phyloP scores from a whole-genome alignment of 2,797 vertebrate genomes.

The Choloepus didactylus region DNA sequence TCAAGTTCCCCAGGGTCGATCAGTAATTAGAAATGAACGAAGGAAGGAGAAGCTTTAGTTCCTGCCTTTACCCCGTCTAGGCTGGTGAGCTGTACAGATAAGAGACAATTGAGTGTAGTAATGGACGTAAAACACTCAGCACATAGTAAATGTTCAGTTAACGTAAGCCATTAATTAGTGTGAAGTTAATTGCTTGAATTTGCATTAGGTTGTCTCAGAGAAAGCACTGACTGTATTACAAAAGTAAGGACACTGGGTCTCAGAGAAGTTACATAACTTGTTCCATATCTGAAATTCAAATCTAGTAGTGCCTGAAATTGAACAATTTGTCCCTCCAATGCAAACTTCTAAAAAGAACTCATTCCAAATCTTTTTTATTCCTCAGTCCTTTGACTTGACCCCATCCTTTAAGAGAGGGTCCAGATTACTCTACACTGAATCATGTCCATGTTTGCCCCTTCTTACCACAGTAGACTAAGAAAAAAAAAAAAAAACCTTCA shows the following conservation, averaged over 20 bases:
- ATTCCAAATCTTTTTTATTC: not conserved
- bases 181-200: not conserved
- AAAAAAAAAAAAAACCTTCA: not conserved
- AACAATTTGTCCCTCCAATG: fast-evolving
- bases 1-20: not conserved
- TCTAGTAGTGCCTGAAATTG: not conserved
- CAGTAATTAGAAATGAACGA: not conserved
- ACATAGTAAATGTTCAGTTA: not conserved
- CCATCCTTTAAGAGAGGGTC: not conserved
- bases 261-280: not conserved
- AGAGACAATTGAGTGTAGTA: not conserved
- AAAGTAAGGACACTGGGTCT: not conserved
- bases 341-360: not conserved
- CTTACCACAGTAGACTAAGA: not conserved
- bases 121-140: not conserved
- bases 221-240: not conserved
- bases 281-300: not conserved
- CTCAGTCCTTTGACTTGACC: not conserved
- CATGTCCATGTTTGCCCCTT: not conserved
- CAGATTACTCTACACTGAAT: not conserved
- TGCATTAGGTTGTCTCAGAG: not conserved
- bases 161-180: not conserved
- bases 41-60: not conserved
- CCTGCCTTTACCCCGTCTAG: not conserved
- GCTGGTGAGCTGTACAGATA: not conserved